phyloP scores from a whole-genome alignment of 2,888 invertebrate genomes.

The Matsumyia berberina region DNA sequence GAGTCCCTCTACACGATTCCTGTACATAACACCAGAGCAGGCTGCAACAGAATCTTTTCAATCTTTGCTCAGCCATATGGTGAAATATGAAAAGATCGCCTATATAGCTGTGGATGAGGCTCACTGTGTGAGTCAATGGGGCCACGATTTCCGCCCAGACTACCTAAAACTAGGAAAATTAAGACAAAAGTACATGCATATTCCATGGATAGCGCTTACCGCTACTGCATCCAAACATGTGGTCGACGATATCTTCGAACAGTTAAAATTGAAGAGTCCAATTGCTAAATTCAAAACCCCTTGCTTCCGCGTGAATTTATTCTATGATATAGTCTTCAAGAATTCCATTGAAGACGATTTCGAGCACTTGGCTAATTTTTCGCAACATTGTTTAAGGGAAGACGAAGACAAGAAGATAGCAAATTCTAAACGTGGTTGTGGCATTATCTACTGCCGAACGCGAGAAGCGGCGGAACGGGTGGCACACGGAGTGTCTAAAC shows the following conservation, averaged over 20 bases:
- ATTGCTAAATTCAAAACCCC: conserved; percentile 92
- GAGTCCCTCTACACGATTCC: conserved; percentile 91
- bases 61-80: conserved; percentile 88
- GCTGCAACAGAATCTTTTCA: conserved; percentile 92
- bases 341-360: conserved; percentile 93
- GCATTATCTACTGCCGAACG: conserved; percentile 97
- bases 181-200: conserved; percentile 86
- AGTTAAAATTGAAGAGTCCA: conserved; percentile 89
- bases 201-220: conserved; percentile 96
- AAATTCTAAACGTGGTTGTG: conserved; percentile 86
- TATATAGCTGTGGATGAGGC: conserved; percentile 99
- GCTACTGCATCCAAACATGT: conserved; percentile 95
- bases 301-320: conserved; percentile 96
- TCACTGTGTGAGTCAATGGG: conserved; percentile 99
- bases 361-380: conserved; percentile 91
- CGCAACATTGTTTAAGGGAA: conserved; percentile 87
- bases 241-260: conserved; percentile 91
- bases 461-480: conserved; percentile 95
- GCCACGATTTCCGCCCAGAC: conserved; percentile 98
- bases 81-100: conserved; percentile 91
- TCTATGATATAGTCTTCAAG: conserved; percentile 96
- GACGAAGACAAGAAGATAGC: conserved; percentile 78
- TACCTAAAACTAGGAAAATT: conserved; percentile 94
- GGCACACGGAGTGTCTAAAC: conserved; percentile 89
- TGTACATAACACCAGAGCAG: conserved; percentile 99